A percentile compares a stretch with the other conserved stretches of the same genome.
phyloP scores from a whole-genome alignment of 1,140 invertebrate genomes.

The Yoshiicerus persimilis region DNA sequence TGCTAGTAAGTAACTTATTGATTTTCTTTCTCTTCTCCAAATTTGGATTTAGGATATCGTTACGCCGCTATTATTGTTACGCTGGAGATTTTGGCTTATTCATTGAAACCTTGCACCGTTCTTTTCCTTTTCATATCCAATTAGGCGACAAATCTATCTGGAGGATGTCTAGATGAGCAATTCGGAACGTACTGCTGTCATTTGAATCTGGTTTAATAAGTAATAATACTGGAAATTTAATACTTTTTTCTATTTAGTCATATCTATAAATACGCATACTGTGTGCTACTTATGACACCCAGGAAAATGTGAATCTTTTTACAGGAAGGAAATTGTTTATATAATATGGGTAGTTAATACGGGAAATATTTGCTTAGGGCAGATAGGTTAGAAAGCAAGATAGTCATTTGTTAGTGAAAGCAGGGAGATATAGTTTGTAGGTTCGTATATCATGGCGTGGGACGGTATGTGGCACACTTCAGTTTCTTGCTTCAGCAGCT shows the following conservation, averaged over 20 bases:
- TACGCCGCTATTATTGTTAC: not conserved
- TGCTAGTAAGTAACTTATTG: not conserved
- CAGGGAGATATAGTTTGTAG: not conserved
- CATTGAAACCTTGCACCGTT: not conserved
- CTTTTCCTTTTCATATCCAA: not conserved
- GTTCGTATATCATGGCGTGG: no score
- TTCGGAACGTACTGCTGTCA: not conserved
- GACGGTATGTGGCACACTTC: not conserved
- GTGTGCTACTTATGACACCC: no score
- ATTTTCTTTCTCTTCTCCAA: not conserved
- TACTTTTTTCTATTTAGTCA: no score
- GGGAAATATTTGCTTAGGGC: not conserved
- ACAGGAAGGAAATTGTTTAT: not conserved
- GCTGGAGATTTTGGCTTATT: not conserved
- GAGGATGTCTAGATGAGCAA: not conserved
- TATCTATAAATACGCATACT: no score
- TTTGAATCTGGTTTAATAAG: not conserved
- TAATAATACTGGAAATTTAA: not conserved
- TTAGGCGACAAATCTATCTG: not conserved
- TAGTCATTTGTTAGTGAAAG: not conserved
- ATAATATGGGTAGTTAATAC: not conserved
- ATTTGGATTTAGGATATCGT: not conserved
- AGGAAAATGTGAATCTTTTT: not conserved
- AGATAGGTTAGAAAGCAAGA: no score
- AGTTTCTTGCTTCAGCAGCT: not conserved